These are phyloP conservation scores for Pteronotus mesoamericanus DNA, from an alignment of 2,797 vertebrate genomes.

Conservation along the genomic window DNA sequence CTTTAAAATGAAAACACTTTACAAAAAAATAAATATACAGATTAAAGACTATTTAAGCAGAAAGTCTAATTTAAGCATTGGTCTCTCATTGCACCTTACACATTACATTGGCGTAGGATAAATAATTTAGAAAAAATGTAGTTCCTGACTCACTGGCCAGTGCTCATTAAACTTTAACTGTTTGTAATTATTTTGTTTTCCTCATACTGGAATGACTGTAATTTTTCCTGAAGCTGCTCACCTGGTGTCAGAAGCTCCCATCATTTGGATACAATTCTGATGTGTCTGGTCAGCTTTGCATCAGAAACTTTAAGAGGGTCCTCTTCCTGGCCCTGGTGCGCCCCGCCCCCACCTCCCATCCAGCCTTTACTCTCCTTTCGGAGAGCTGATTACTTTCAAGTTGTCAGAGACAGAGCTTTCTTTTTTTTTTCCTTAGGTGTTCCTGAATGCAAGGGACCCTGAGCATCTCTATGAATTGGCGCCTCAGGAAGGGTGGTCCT, in stretches of 20 bases:
- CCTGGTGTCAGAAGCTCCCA: neutral
- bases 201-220: neutral
- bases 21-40: neutral
- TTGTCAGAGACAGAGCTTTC: neutral
- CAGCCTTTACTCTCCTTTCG: neutral
- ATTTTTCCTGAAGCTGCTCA: neutral
- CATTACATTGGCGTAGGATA: neutral
- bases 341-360: accelerated
- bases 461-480: neutral
- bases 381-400: neutral
- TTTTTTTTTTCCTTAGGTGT: neutral
- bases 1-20: neutral
- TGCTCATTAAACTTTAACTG: neutral
- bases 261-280: neutral
- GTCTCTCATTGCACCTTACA: neutral
- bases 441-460: neutral
- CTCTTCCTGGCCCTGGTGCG: accelerated
- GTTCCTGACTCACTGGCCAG: too few species aligned
- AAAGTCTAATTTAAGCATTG: neutral
- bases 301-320: neutral
- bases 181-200: neutral
- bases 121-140: neutral
- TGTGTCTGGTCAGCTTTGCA: neutral
- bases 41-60: neutral
- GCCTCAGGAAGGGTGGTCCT: neutral